Evolutionary conservation across 2,113 vertebrate genomes (phyloP).

Genomic region (Semnopithecus entellus): DNA sequence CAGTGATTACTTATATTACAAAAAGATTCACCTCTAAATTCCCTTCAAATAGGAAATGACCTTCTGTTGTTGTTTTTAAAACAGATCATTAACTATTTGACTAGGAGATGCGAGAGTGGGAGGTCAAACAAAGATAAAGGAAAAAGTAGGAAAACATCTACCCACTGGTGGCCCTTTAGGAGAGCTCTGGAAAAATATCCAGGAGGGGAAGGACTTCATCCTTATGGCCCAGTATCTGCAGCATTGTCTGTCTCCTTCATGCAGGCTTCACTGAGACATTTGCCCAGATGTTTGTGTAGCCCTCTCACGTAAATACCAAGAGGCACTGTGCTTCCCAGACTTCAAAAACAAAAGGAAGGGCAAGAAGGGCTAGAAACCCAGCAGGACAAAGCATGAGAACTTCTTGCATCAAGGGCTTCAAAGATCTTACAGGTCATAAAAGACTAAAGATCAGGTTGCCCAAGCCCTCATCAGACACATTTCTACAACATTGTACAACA

Average conservation of each 20-base stretch:
- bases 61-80: constrained; percentile 47
- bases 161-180: neutral
- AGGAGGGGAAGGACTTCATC: neutral
- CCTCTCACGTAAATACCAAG: neutral
- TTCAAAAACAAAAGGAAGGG: neutral
- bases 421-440: neutral
- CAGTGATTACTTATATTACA: neutral
- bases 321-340: neutral
- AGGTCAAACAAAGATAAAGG: constrained; percentile 43
- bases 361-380: neutral
- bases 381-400: neutral
- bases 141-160: neutral
- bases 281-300: neutral
- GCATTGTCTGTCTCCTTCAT: accelerated
- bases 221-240: neutral
- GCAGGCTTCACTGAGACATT: neutral
- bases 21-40: constrained; percentile 50
- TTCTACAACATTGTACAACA: neutral
- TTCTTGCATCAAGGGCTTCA: neutral
- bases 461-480: neutral
- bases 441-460: neutral
- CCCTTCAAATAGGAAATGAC: constrained; percentile 21
- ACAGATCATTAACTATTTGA: constrained; percentile 57
- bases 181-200: neutral
- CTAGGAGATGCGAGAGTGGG: neutral